Base-by-base conservation (phyloP, 2,113 vertebrate species). In the Apeltes quadracus region DNA sequence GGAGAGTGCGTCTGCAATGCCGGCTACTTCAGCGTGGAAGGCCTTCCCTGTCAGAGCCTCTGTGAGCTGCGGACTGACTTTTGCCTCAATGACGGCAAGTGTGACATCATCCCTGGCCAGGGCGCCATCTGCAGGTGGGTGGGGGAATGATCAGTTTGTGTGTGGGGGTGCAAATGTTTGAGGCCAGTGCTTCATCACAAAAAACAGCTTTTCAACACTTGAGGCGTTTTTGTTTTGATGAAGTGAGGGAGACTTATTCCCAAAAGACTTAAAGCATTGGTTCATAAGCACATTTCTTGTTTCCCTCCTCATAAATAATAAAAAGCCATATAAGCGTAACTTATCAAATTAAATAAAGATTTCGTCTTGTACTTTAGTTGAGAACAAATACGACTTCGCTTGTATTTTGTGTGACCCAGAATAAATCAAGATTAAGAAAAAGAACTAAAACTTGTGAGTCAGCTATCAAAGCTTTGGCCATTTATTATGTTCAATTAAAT, bases 51-150 rank as follows among this genome's bases (percentile, higher is more conserved):
- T 88, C 98, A 95, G 78, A 99, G 97, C 75, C 92, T 99, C 70
- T 99, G 98, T 82, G 95, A 98, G 2, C 92, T 98, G 56, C 93
- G 93, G 27, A 92, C 94, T 20, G 93, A 96, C 87, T 99, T 99
- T 36, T 99, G 98, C 89, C 93, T 96, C 68, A 99, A 99, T 1
- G 96, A 99, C 0, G 97, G 98, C 51, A 99, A 99, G 78, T 98
- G 97, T 69, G 97, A 99, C 90, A 95, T 98, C 74, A 96, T 98
- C 81, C 95, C 95, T 0, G 97, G 96, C 39, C 95, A 98, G 81
- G 97, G 97, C 46, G 96, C 97, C 81, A 97, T 99, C 92, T 99
- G 98, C 82, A 97, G 98, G 97, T 99, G 92, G 78, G 91, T 83
- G 63, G 53, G 61, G 55, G 68, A 79, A 25, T 64, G 67, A 77